Conservation (phyloP, 2,113 vertebrate genomes). For the Myotis davidii region DNA sequence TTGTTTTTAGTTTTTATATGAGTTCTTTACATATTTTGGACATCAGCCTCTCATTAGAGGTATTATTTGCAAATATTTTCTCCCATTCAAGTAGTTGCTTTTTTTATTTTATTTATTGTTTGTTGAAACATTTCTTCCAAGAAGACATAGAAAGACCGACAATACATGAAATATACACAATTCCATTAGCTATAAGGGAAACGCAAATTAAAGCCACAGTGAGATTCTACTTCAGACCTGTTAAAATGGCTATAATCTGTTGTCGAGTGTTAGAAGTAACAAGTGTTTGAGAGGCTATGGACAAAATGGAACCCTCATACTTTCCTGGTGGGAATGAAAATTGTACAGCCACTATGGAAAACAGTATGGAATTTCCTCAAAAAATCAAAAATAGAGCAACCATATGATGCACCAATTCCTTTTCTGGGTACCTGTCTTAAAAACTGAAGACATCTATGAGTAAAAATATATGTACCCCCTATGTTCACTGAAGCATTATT, state of each 20-base stretch:
- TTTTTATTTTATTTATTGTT: background rate
- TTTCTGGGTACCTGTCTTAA: background rate
- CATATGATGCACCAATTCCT: background rate
- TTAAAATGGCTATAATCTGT: background rate
- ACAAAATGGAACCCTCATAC: background rate
- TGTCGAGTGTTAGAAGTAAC: background rate
- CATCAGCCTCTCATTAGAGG: background rate
- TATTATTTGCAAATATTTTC: background rate
- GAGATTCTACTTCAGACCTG: background rate
- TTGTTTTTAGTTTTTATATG: background rate
- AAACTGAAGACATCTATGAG: background rate
- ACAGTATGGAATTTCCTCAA: background rate
- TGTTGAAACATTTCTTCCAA: background rate
- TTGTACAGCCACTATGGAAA: background rate
- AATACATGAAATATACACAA: background rate
- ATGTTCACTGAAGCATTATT: background rate
- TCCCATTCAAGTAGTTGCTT: background rate
- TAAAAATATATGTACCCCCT: background rate
- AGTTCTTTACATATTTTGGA: background rate
- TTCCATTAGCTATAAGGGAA: background rate
- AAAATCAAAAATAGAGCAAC: background rate
- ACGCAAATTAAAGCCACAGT: background rate
- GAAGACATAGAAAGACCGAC: background rate
- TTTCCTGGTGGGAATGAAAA: background rate
- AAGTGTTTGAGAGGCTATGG: background rate